These are phyloP conservation scores for Argyra leucocephala DNA, from an alignment of 2,888 invertebrate genomes.

Conservation along the genomic window DNA sequence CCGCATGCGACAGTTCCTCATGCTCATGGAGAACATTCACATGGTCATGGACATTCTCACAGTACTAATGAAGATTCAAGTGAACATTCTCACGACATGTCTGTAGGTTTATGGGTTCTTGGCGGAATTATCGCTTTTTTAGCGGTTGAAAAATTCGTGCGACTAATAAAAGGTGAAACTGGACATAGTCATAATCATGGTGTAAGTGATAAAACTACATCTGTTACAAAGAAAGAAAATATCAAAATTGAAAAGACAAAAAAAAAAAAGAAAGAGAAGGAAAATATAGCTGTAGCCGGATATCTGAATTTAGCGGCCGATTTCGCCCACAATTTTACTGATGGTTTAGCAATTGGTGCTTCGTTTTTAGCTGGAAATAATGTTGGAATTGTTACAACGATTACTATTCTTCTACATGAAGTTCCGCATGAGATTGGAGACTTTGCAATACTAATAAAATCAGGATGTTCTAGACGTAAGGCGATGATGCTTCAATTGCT, in stretches of 20 bases:
- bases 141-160: constrained; percentile 84
- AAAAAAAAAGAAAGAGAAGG: constrained; percentile 43
- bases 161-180: constrained; percentile 75
- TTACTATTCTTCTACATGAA: constrained; percentile 94
- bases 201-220: constrained; percentile 24
- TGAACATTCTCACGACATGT: constrained; percentile 66
- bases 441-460: constrained; percentile 96
- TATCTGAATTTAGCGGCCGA: constrained; percentile 97
- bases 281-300: constrained; percentile 66
- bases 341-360: constrained; percentile 97
- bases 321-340: constrained; percentile 98
- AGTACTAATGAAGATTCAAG: constrained; percentile 37
- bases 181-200: constrained; percentile 58
- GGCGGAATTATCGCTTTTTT: constrained; percentile 88
- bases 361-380: constrained; percentile 87
- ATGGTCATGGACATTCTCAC: constrained; percentile 36
- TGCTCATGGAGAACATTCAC: constrained; percentile 37
- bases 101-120: constrained; percentile 88
- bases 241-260: constrained; percentile 25
- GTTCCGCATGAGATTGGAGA: constrained; percentile 99
- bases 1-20: constrained; percentile 79
- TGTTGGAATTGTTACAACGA: constrained; percentile 80
- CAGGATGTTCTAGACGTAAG: constrained; percentile 85
- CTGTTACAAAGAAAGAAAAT: constrained; percentile 20
- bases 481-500: constrained; percentile 90